phyloP scores from a whole-genome alignment of 2,888 invertebrate genomes.

The Clanis bilineata region DNA sequence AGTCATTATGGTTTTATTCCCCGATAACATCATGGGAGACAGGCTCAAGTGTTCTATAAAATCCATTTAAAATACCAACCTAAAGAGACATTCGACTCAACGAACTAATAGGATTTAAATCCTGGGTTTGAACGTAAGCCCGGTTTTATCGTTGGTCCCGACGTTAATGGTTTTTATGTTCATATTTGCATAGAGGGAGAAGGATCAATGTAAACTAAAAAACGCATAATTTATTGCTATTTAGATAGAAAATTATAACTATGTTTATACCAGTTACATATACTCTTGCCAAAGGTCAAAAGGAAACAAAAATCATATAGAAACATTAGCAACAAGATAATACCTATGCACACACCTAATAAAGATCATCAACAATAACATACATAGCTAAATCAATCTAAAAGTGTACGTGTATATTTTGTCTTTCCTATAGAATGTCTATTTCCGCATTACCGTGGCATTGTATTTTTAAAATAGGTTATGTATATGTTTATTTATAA shows the following conservation, averaged over 20 bases:
- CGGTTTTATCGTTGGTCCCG: constrained; percentile 7
- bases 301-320: background rate
- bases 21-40: constrained; percentile 29
- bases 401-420: background rate
- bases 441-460: background rate
- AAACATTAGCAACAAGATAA: background rate
- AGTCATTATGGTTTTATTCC: constrained; percentile 32
- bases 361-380: background rate
- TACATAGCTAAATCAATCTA: background rate
- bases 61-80: constrained; percentile 26
- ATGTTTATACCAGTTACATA: background rate
- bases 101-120: background rate
- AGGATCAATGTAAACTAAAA: background rate
- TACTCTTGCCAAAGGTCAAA: background rate
- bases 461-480: constrained; percentile 1
- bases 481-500: background rate
- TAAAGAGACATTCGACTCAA: background rate
- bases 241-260: background rate
- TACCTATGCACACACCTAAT: background rate
- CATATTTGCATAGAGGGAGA: background rate
- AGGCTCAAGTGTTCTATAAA: constrained; percentile 31
- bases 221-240: background rate
- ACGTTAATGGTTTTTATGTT: background rate
- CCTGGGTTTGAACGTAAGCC: constrained; percentile 7
- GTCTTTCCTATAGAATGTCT: background rate